These are phyloP conservation scores for Lepus townsendii DNA, from an alignment of 2,797 vertebrate species.

Conservation along the genomic window DNA sequence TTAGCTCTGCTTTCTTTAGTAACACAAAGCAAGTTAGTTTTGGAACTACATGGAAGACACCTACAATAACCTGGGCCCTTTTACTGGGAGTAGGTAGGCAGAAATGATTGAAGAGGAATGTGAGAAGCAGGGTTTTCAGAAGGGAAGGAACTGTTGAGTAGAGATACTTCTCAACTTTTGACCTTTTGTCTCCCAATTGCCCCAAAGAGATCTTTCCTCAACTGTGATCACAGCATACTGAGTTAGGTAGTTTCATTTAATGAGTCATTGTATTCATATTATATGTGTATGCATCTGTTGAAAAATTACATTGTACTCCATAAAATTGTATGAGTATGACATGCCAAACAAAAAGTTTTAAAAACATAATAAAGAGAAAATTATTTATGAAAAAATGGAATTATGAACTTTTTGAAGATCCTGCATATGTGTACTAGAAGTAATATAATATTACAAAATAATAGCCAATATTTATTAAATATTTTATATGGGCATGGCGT, in stretches of 20 bases:
- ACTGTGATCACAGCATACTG: neutral
- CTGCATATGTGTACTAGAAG: neutral
- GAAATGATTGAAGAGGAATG: neutral
- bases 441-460: neutral
- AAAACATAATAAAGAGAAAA: too few relatives aligned
- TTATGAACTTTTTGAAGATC: too few relatives aligned
- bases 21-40: neutral
- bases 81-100: neutral
- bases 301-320: too few relatives aligned
- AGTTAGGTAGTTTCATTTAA: neutral
- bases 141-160: neutral
- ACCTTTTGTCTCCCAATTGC: neutral
- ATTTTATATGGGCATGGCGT: neutral
- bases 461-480: neutral
- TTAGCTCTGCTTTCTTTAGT: conserved; percentile 3
- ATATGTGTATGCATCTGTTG: neutral
- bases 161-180: neutral
- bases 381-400: too few relatives aligned
- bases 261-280: neutral
- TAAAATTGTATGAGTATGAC: too few relatives aligned
- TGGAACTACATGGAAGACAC: neutral
- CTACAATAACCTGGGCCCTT: neutral
- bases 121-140: neutral
- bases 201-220: neutral
- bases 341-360: too few relatives aligned